Evolutionary conservation across 2,888 invertebrate genomes (phyloP), one percentile per base, ranked within the genome.

Genomic region (Aleiodes alternator): DNA sequence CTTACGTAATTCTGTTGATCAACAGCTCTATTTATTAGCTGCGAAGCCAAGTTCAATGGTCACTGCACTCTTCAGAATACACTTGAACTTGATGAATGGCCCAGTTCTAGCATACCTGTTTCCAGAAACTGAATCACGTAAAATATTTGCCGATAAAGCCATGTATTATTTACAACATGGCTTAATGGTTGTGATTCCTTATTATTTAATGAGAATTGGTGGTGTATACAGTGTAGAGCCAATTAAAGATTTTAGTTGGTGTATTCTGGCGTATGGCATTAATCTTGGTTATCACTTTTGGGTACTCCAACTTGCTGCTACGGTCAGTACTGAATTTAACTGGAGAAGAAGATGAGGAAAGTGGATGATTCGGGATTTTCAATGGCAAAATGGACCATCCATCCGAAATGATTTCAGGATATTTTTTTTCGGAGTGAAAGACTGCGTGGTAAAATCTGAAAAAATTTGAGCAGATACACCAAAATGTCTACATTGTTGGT

Each of bases 131-230:
- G 98, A 98, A 88, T 97, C 98, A 72, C 93, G 98, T 89, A 90
- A 97, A 97, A 94, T 98, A 88, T 95, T 97, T 82, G 95, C 97
- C 88, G 98, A 98, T 91, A 95, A 95, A 86, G 95, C 96, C 80
- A 93, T 97, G 75, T 98, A 98, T 90, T 98, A 97, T 94, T 94
- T 98, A 87, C 98, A 98, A 90, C 98, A 98, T 91, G 94, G 95
- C 81, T 93, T 98, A 92, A 97, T 98, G 94, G 94, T 98, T 90
- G 94, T 98, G 75, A 96, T 97, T 91, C 98, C 98, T 81, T 95
- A 96, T 90, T 98, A 97, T 90, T 93, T 98, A 78, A 91, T 98
- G 86, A 93, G 94, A 90, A 92, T 95, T 88, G 96, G 96, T 91
- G 98, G 97, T 88, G 94, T 95, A 31, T 97, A 96, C 90, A 95